These are phyloP conservation scores for Crotalus tigris DNA, from an alignment of 2,113 vertebrate genomes.

Conservation along the genomic window DNA sequence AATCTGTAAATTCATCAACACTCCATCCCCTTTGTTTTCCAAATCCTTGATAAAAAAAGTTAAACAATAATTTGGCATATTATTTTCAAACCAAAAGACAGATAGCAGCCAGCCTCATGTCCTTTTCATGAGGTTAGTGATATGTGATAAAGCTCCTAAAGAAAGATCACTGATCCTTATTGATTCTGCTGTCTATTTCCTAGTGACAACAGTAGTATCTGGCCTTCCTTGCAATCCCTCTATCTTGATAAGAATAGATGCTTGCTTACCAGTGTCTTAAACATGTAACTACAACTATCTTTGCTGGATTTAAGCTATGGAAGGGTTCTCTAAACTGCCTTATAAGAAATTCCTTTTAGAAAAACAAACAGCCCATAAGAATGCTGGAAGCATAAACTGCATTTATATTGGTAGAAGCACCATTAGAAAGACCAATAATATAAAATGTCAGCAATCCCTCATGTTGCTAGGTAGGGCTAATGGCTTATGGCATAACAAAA, in stretches of 20 bases:
- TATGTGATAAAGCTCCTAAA: background rate
- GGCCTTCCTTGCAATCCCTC: too few species aligned
- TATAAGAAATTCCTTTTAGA: constrained; percentile 5
- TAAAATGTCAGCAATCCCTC: constrained; percentile 45
- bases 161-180: background rate
- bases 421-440: constrained; percentile 30
- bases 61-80: background rate
- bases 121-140: background rate
- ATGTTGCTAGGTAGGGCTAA: constrained; percentile 43
- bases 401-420: constrained; percentile 27
- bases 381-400: constrained; percentile 11
- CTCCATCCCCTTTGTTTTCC: background rate
- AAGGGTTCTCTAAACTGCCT: background rate
- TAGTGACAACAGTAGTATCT: background rate
- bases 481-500: constrained; percentile 26
- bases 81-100: background rate
- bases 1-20: background rate
- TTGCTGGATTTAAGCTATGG: background rate
- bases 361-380: background rate
- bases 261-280: background rate
- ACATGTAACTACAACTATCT: background rate
- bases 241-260: background rate
- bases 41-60: constrained; percentile 2
- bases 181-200: background rate
- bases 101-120: background rate